Evolutionary conservation across 2,888 invertebrate genomes (phyloP).

Genomic region (Euspilapteryx auroguttella): DNA sequence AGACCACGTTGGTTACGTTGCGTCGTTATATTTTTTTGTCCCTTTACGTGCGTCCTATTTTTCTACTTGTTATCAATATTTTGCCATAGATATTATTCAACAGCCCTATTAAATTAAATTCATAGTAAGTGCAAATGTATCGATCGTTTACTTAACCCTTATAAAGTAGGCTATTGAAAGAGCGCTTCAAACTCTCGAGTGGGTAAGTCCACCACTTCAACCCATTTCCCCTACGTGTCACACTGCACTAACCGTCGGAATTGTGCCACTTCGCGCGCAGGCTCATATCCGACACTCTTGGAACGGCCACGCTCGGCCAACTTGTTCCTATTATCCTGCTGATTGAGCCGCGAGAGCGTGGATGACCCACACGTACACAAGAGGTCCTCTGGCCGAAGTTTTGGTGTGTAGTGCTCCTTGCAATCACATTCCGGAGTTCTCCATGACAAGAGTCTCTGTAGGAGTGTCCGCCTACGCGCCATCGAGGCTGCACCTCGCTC

Average conservation of each 20-base stretch:
- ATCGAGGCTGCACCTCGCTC: conserved; percentile 21
- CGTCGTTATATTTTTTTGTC: too few species aligned
- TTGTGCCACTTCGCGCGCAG: conserved; percentile 47
- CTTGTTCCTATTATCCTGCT: conserved; percentile 21
- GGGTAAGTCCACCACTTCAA: too few species aligned
- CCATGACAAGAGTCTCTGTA: conserved; percentile 45
- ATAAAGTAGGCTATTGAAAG: too few species aligned
- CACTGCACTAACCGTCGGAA: conserved; percentile 51
- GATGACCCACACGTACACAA: conserved; percentile 35
- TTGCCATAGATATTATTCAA: too few species aligned
- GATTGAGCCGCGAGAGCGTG: conserved; percentile 17
- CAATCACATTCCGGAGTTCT: conserved; percentile 40
- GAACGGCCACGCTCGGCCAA: conserved; percentile 46
- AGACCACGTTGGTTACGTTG: too few species aligned
- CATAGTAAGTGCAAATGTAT: too few species aligned
- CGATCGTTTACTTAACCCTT: too few species aligned
- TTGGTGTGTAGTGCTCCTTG: conserved; percentile 21
- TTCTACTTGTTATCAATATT: too few species aligned
- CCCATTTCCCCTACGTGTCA: too few species aligned
- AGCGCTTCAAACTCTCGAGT: too few species aligned
- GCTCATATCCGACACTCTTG: conserved; percentile 54
- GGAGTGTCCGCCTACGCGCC: conserved; percentile 29
- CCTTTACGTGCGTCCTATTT: too few species aligned
- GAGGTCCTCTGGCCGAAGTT: conserved; percentile 26
- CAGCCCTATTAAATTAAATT: too few species aligned